Percentiles rank a stretch among this genome's conserved stretches.
Conservation (phyloP, 2,888 invertebrate genomes). For the Melipona beecheii region DNA sequence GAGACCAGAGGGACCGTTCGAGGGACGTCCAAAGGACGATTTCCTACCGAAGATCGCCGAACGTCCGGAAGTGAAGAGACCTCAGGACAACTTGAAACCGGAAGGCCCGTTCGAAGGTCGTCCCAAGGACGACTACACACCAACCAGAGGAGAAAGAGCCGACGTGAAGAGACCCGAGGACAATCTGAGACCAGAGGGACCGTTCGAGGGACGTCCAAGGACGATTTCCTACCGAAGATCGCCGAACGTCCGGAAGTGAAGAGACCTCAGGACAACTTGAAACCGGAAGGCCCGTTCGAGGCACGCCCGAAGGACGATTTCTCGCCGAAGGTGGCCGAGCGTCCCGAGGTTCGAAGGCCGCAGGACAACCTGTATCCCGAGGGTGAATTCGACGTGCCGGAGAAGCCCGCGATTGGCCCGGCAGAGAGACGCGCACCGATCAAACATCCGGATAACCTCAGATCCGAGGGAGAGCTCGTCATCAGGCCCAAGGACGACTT, state of each 20-base stretch:
- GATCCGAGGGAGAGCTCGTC: slow-evolving; percentile 85
- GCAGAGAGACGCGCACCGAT: slow-evolving; percentile 71
- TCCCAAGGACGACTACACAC: slow-evolving; percentile 15
- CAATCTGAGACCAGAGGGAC: slow-evolving; percentile 64
- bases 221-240: slow-evolving; percentile 71
- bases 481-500: slow-evolving; percentile 82
- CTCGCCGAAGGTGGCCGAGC: slow-evolving; percentile 79
- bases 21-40: slow-evolving; percentile 77
- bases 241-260: slow-evolving; percentile 80
- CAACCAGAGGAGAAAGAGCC: slow-evolving; percentile 5
- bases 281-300: slow-evolving; percentile 67
- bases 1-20: slow-evolving; percentile 19
- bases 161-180: slow-evolving; percentile 1
- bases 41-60: slow-evolving; percentile 76
- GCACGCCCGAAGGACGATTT: slow-evolving; percentile 81
- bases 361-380: slow-evolving; percentile 82
- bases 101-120: slow-evolving; percentile 83
- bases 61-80: slow-evolving; percentile 79
- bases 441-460: slow-evolving; percentile 83
- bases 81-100: slow-evolving; percentile 84
- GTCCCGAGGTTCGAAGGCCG: slow-evolving; percentile 82
- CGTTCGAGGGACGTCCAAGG: background rate
- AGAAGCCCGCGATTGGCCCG: slow-evolving; percentile 76
- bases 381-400: slow-evolving; percentile 81
- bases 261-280: slow-evolving; percentile 29